Evolutionary conservation across 2,888 invertebrate genomes (phyloP).

Genomic region (Drosophila prolongata): DNA sequence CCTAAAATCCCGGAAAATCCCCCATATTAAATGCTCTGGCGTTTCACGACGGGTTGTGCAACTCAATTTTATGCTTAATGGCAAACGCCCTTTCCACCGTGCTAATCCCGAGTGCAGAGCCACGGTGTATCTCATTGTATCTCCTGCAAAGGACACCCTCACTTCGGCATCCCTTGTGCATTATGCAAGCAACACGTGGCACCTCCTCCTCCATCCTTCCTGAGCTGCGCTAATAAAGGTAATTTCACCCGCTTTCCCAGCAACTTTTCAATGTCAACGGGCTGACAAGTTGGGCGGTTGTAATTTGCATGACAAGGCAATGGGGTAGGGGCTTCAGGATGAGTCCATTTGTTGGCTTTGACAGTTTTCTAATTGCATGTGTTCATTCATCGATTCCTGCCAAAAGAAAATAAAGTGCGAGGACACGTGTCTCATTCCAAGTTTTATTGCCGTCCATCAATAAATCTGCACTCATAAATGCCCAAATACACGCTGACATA

Average conservation of each 20-base stretch:
- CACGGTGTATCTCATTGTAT: slow-evolving; percentile 2
- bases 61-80: slow-evolving; percentile 65
- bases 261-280: slow-evolving; percentile 70
- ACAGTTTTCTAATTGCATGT: slow-evolving; percentile 68
- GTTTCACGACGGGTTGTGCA: slow-evolving; percentile 42
- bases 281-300: slow-evolving; percentile 56
- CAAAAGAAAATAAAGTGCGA: no score
- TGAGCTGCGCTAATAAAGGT: slow-evolving; percentile 71
- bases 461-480: slow-evolving; percentile 11
- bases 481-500: slow-evolving; percentile 2
- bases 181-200: slow-evolving; percentile 68
- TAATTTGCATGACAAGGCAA: slow-evolving; percentile 57
- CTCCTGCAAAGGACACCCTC: slow-evolving; percentile 18
- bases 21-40: slow-evolving; percentile 64
- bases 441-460: neutral
- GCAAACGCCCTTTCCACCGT: slow-evolving; percentile 10
- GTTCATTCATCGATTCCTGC: slow-evolving; percentile 22
- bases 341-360: slow-evolving; percentile 58
- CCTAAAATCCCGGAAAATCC: slow-evolving; percentile 55
- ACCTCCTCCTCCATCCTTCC: neutral
- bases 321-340: slow-evolving; percentile 2
- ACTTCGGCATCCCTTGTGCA: slow-evolving; percentile 32
- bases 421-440: slow-evolving; percentile 39
- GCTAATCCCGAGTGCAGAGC: slow-evolving; percentile 54
- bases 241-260: slow-evolving; percentile 55